A percentile compares a stretch with the other conserved stretches of the same genome.
These are phyloP conservation scores for Psittacula derbiana DNA, from an alignment of 2,797 vertebrate genomes.

Conservation along the genomic window DNA sequence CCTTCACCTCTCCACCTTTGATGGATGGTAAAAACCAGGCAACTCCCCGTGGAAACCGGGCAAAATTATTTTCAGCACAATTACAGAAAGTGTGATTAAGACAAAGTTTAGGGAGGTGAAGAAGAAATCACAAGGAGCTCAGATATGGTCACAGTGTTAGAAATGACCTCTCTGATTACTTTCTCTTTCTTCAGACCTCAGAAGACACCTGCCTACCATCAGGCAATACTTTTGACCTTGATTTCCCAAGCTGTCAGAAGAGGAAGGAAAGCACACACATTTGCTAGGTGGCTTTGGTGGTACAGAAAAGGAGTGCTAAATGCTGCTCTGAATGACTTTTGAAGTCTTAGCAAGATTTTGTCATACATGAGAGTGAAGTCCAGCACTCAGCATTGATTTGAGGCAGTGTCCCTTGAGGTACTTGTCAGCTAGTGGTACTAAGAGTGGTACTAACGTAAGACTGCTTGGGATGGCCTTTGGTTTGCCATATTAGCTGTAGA, in stretches of 20 bases:
- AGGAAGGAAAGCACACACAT: not conserved
- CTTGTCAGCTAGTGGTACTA: not conserved
- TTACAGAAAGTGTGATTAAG: not conserved
- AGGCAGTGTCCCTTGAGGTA: not conserved
- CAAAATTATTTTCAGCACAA: not conserved
- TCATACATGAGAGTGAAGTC: not conserved
- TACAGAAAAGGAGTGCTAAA: not conserved
- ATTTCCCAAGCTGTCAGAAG: not conserved
- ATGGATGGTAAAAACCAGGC: not conserved
- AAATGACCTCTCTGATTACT: not conserved
- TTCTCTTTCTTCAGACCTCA: not conserved
- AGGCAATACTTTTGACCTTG: not conserved
- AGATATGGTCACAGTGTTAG: not conserved
- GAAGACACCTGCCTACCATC: not conserved
- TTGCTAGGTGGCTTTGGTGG: not conserved
- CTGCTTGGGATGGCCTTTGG: not conserved
- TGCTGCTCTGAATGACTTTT: not conserved
- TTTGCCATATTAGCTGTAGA: not conserved
- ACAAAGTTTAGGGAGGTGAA: not conserved
- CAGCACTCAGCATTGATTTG: not conserved
- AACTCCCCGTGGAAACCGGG: not conserved
- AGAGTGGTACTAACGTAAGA: not conserved
- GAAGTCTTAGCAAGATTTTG: not conserved
- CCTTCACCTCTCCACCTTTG: not conserved
- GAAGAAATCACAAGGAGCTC: not conserved